Evolutionary conservation across 2,888 invertebrate species (phyloP), one percentile per base, ranked within the genome.

Genomic region (Polyommatus iphigenia): DNA sequence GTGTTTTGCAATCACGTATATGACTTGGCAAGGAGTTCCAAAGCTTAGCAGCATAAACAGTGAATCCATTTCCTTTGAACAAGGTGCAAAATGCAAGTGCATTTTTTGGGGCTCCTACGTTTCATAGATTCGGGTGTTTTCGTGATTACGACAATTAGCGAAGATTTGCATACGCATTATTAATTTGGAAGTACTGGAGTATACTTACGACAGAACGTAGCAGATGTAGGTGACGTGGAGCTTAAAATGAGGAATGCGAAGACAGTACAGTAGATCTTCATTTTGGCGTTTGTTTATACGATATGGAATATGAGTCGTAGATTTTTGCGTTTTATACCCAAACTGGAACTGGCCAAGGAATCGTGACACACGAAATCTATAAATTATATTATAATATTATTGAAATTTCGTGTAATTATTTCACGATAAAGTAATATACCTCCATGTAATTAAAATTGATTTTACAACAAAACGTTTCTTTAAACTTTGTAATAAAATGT

Each of bases 331-430:
- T 71, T 71, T 71, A 71, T 71, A 71, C 36, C 36, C 18, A n/a
- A 36, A 36, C 15, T 36, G 18, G 18, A 29, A 18, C 32, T 32
- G n/a, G 32, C n/a, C 3, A n/a, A 18, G 18, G 36, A 15, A 36
- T 71, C 36, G 71, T 71, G 71, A 71, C 18, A 36, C 36, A 36
- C 36, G 71, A 32, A 8, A 71, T n/a, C 71, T 71, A 36, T 71
- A 36, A 18, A 32, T 18, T 36, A n/a, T 6, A 13, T 62, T 6
- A 13, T 62, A 8, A 71, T 36, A 6, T 71, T 71, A 71, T n/a
- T 36, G 71, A 36, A 18, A 71, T 36, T n/a, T 36, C 71, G 71
- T 71, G 15, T 36, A 71, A 71, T 71, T 18, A 71, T 36, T 71
- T 71, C 36, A 71, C 71, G 71, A 36, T 36, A 36, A 71, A 36